Evolutionary conservation across 2,797 vertebrate species (phyloP).

Genomic region (Phoeniculus purpureus): DNA sequence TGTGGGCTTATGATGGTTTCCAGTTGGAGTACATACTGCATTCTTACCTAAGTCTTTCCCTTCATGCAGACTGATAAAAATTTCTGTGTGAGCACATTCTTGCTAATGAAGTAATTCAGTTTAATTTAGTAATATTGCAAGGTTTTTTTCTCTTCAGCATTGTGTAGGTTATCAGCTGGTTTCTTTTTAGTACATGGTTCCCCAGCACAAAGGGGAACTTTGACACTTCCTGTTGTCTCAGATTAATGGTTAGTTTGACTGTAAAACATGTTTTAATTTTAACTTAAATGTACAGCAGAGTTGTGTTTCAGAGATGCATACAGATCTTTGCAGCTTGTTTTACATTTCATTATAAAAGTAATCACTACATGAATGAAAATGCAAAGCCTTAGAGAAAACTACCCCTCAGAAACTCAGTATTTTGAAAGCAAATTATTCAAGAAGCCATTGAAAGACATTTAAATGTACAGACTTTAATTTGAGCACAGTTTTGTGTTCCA

Average conservation of each 20-base stretch:
- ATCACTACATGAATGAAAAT: not conserved
- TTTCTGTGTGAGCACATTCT: not conserved
- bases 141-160: not conserved
- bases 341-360: not conserved
- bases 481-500: not conserved
- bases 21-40: not conserved
- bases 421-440: not conserved
- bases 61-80: not conserved
- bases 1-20: fast-evolving
- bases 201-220: not conserved
- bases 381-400: not conserved
- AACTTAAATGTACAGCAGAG: not conserved
- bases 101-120: not conserved
- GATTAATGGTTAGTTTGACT: not conserved
- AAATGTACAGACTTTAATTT: not conserved
- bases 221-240: not conserved
- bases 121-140: not conserved
- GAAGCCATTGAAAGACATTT: not conserved
- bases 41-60: not conserved
- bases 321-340: not conserved
- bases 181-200: not conserved
- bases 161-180: not conserved
- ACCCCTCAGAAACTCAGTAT: not conserved
- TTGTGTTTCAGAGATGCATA: not conserved
- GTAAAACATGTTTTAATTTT: not conserved